These are phyloP conservation scores for Acropternis orthonyx DNA, from an alignment of 2,797 vertebrate genomes.

Conservation along the genomic window DNA sequence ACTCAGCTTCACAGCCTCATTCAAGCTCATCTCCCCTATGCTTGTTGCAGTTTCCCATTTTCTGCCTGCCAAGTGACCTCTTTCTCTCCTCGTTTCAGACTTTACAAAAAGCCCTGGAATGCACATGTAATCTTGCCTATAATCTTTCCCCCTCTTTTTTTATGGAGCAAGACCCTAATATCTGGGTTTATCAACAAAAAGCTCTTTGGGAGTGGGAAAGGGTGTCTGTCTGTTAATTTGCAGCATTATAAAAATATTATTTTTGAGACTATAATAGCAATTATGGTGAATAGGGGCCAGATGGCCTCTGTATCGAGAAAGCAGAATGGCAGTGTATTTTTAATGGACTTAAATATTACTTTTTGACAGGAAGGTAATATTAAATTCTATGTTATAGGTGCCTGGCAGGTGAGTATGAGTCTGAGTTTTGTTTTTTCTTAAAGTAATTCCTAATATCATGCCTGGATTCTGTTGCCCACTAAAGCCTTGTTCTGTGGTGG, in stretches of 20 bases:
- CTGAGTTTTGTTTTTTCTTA: slow-evolving; percentile 72
- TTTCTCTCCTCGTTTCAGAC: slow-evolving; percentile 22
- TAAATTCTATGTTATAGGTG: slow-evolving; percentile 65
- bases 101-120: slow-evolving; percentile 19
- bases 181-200: not conserved
- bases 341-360: slow-evolving; percentile 70
- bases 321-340: slow-evolving; percentile 70
- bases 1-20: slow-evolving; percentile 65
- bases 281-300: slow-evolving; percentile 66
- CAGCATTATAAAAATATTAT: slow-evolving; percentile 57
- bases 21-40: slow-evolving; percentile 24
- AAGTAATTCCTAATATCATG: slow-evolving; percentile 75
- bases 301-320: slow-evolving; percentile 63
- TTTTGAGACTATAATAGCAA: slow-evolving; percentile 55
- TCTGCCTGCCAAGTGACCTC: slow-evolving; percentile 52
- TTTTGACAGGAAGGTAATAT: slow-evolving; percentile 72
- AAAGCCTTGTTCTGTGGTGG: slow-evolving; percentile 65
- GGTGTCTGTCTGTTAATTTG: slow-evolving; percentile 34
- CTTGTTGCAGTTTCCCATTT: slow-evolving; percentile 48
- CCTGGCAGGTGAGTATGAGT: slow-evolving; percentile 60
- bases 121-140: not conserved
- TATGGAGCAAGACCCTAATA: not conserved
- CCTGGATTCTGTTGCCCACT: slow-evolving; percentile 73
- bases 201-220: slow-evolving; percentile 7
- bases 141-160: not conserved